Conservation (phyloP, 2,113 vertebrate genomes). For the Gnathonemus echidnorhynchus region DNA sequence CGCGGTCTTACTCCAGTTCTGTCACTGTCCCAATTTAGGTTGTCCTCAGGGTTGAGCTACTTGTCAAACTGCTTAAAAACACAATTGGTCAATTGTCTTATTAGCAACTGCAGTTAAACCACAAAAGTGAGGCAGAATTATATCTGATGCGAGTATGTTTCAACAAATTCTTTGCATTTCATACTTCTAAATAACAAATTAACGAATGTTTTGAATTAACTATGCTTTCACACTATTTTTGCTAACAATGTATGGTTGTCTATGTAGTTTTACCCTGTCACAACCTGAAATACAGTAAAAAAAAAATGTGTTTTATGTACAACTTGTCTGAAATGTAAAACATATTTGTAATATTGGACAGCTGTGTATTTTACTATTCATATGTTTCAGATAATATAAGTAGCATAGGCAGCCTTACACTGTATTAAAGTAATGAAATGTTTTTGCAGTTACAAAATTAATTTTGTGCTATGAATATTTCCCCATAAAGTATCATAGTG, state of each 20-base stretch:
- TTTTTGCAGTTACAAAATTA: neutral
- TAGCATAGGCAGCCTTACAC: neutral
- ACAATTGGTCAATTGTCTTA: neutral
- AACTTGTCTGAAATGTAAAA: neutral
- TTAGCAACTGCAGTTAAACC: neutral
- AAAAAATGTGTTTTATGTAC: neutral
- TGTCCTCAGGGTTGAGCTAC: neutral
- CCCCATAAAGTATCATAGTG: neutral
- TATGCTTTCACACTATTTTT: neutral
- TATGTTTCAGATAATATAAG: neutral
- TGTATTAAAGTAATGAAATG: neutral
- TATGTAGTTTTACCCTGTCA: neutral
- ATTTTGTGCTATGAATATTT: neutral
- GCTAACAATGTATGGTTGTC: neutral
- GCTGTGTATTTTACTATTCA: neutral
- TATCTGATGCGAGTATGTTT: neutral
- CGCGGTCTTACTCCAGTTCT: neutral
- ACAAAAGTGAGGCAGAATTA: neutral
- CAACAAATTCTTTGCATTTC: neutral
- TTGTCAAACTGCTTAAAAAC: neutral
- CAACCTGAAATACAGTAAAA: neutral
- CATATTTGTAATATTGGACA: neutral
- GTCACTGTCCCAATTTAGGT: neutral
- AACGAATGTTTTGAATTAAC: neutral
- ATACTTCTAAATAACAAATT: neutral